phyloP scores from a whole-genome alignment of 2,113 vertebrate genomes.

The Vireo altiloquus region DNA sequence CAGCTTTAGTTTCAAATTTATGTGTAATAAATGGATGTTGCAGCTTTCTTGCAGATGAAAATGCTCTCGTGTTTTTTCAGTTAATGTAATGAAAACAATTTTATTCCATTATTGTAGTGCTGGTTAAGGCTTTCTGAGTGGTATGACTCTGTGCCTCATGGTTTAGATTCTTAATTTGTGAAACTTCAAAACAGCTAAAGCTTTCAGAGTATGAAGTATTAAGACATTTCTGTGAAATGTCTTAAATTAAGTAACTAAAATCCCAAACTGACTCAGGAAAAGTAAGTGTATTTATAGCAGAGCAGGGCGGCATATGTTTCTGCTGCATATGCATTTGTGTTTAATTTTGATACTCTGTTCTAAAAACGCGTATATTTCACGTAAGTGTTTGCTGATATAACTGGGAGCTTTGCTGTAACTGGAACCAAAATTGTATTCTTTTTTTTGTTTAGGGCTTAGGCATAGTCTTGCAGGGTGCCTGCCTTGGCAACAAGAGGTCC shows the following conservation, averaged over 20 bases:
- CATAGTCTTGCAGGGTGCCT: not conserved
- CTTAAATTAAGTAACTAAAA: not conserved
- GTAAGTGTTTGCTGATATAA: not conserved
- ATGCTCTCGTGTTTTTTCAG: not conserved
- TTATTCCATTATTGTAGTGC: not conserved
- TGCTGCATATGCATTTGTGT: not conserved
- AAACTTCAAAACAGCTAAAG: not conserved
- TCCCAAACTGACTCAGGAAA: not conserved
- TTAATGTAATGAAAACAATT: not conserved
- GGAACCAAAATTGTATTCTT: not conserved
- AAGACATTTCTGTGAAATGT: not conserved
- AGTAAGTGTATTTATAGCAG: not conserved
- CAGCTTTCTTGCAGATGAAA: not conserved
- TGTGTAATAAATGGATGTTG: not conserved
- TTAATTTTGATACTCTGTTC: not conserved
- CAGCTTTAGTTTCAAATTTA: not conserved
- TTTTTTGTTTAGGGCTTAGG: not conserved
- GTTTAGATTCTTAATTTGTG: not conserved
- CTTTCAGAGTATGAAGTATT: not conserved
- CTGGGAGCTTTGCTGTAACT: not conserved
- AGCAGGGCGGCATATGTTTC: not conserved
- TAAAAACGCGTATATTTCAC: not conserved
- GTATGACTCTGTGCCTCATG: not conserved
- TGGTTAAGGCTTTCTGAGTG: not conserved
- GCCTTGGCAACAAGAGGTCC: not conserved